Conservation (phyloP, 2,888 invertebrate species). For the Archaeoteleia sp. region DNA sequence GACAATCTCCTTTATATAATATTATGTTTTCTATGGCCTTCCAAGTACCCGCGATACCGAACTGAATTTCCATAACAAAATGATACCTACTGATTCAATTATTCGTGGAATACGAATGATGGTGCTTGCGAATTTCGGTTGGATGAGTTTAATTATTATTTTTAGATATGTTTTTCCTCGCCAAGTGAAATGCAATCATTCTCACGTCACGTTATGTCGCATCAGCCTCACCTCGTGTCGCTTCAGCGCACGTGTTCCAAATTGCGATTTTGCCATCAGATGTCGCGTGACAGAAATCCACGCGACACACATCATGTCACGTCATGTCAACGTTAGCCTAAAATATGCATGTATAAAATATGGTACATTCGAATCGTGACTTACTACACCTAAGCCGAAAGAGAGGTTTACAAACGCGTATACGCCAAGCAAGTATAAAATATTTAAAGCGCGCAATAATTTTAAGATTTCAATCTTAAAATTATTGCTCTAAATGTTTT, state of each 20-base stretch:
- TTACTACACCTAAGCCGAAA: no score
- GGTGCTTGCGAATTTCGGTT: slow-evolving; percentile 13
- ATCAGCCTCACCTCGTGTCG: slow-evolving; percentile 52
- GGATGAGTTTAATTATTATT: slow-evolving; percentile 53
- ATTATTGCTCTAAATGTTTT: no score
- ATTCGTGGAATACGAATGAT: slow-evolving; percentile 33
- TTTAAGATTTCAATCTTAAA: no score
- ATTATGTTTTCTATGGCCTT: no score
- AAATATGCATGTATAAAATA: slow-evolving; percentile 51
- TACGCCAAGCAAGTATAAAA: no score
- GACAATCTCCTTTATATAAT: no score
- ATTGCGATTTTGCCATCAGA: slow-evolving; percentile 56
- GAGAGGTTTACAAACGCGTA: no score
- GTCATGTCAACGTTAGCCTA: slow-evolving; percentile 50
- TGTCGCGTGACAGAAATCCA: slow-evolving; percentile 55
- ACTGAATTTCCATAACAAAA: slow-evolving; percentile 12
- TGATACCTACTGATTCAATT: slow-evolving; percentile 41
- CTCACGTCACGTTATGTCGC: slow-evolving; percentile 56
- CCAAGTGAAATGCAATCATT: slow-evolving; percentile 56
- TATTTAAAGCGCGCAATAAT: no score
- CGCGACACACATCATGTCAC: slow-evolving; percentile 54
- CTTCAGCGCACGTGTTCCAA: slow-evolving; percentile 47
- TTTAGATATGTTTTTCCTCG: slow-evolving; percentile 50
- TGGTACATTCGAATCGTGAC: slow-evolving; percentile 40
- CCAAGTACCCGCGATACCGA: slow-evolving; percentile 1